Percentiles rank a stretch among this genome's conserved stretches.
Evolutionary conservation across 2,888 invertebrate species (phyloP).

Genomic region (Drosophila austrosaltans): DNA sequence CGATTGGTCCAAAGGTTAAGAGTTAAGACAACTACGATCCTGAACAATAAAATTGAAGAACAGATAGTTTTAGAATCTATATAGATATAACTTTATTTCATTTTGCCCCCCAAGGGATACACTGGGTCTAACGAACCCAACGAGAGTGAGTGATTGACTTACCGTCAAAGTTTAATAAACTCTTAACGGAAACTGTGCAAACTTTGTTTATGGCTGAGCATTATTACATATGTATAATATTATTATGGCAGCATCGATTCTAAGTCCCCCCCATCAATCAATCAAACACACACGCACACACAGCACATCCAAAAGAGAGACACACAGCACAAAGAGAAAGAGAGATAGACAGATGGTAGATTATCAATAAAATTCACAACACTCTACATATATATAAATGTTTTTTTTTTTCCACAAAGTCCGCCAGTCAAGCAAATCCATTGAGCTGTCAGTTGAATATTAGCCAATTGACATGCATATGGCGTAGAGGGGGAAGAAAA

Average conservation of each 20-base stretch:
- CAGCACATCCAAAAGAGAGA: background rate
- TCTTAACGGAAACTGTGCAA: slow-evolving; percentile 5
- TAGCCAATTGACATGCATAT: slow-evolving; percentile 15
- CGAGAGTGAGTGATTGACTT: background rate
- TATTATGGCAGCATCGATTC: slow-evolving; percentile 6
- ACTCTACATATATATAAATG: background rate
- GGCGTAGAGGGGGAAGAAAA: background rate
- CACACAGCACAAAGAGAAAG: no score
- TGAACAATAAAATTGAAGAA: no score
- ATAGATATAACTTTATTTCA: no score
- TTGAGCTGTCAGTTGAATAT: slow-evolving; percentile 19
- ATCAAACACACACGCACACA: background rate
- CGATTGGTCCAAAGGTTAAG: background rate
- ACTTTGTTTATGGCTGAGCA: slow-evolving; percentile 3
- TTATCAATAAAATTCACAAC: slow-evolving; percentile 5
- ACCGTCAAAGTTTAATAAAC: background rate
- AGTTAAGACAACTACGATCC: no score
- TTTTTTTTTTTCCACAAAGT: background rate
- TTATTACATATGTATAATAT: slow-evolving; percentile 1
- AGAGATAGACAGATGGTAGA: background rate
- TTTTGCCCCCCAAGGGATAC: background rate
- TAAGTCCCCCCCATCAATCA: slow-evolving; percentile 4
- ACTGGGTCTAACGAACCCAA: background rate
- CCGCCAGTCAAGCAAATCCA: slow-evolving; percentile 11
- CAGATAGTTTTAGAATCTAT: no score